Percentiles rank a stretch among this genome's conserved stretches.
Evolutionary conservation across 2,113 vertebrate genomes (phyloP).

Genomic region (Callithrix jacchus): DNA sequence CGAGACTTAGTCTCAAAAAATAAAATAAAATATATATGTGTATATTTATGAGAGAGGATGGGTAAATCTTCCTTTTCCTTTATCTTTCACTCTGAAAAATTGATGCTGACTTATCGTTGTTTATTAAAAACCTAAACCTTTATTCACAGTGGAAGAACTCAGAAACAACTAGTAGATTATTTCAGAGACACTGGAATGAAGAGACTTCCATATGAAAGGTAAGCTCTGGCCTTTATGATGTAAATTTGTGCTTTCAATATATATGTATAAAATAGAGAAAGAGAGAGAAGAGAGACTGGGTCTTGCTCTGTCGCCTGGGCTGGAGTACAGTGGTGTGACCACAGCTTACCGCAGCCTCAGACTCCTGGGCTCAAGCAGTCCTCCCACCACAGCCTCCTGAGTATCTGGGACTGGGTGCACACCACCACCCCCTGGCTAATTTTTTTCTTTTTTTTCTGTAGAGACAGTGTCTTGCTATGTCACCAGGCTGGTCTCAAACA

Average conservation of each 20-base stretch:
- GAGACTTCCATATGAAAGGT: slow-evolving; percentile 95
- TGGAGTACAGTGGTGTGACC: too few species aligned
- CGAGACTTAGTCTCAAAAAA: not conserved
- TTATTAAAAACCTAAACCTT: not conserved
- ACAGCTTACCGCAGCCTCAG: too few species aligned
- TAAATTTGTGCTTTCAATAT: not conserved
- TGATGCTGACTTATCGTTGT: not conserved
- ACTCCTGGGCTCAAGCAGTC: too few species aligned
- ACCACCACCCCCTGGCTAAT: too few species aligned
- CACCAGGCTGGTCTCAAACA: too few species aligned
- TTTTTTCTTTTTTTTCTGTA: too few species aligned
- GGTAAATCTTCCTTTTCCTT: not conserved
- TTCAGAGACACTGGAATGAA: slow-evolving; percentile 91
- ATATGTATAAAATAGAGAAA: too few species aligned
- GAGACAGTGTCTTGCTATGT: too few species aligned
- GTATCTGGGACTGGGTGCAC: too few species aligned
- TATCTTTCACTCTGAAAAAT: not conserved
- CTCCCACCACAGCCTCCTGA: too few species aligned
- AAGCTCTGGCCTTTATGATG: not conserved
- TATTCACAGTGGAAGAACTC: slow-evolving; percentile 92
- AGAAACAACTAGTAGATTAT: slow-evolving; percentile 96
- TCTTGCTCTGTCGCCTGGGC: too few species aligned
- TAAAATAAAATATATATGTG: not conserved
- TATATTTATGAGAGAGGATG: not conserved
- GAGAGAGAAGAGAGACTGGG: too few species aligned